Conservation (phyloP, 2,888 invertebrate genomes). For the Leistus spinibarbis region DNA sequence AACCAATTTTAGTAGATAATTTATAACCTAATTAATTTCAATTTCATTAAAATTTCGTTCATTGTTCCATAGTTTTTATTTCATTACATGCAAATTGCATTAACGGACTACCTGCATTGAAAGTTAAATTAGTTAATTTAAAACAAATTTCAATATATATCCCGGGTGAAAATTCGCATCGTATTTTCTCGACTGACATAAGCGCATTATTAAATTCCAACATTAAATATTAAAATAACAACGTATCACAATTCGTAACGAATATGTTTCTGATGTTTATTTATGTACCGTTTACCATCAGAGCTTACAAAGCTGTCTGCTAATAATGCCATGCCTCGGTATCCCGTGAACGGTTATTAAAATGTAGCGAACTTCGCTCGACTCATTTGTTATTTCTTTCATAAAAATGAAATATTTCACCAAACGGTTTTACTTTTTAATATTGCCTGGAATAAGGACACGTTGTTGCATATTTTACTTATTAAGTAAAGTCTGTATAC, state of each 20-base stretch:
- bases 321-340: conserved; percentile 28
- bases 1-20: too few relatives aligned
- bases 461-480: too few relatives aligned
- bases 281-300: conserved; percentile 4
- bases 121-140: conserved; percentile 17
- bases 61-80: conserved; percentile 22
- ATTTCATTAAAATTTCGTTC: conserved; percentile 14
- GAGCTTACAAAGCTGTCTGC: conserved; percentile 7
- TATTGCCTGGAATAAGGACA: conserved; percentile 27
- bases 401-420: conserved; percentile 37
- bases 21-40: conserved; percentile 29
- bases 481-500: too few relatives aligned
- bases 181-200: conserved; percentile 30
- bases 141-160: conserved; percentile 28
- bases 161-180: conserved; percentile 4
- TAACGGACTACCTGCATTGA: too few relatives aligned
- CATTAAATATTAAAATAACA: conserved; percentile 13
- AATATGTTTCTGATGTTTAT: conserved; percentile 21
- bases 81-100: too few relatives aligned
- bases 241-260: background rate
- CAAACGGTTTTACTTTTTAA: conserved; percentile 22
- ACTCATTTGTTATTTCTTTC: conserved; percentile 34
- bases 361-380: conserved; percentile 24
- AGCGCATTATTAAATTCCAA: conserved; percentile 31
- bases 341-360: conserved; percentile 21